Conservation (phyloP, 1,140 invertebrate genomes). For the Arion vulgaris region DNA sequence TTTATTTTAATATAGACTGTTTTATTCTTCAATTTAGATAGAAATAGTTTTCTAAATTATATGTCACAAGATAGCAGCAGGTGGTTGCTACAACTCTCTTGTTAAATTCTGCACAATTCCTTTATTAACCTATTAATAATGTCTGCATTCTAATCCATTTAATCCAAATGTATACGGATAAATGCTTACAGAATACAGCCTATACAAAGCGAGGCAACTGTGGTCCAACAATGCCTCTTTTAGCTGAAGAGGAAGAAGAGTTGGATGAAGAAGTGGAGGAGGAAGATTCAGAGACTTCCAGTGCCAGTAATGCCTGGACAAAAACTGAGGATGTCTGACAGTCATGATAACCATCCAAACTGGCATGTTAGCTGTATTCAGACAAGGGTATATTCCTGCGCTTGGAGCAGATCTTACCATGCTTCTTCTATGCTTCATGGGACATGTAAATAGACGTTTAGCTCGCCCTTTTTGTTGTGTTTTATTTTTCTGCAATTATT, state of each 20-base stretch:
- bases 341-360: neutral
- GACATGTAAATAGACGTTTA: neutral
- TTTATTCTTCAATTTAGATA: no score
- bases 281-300: neutral
- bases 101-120: no score
- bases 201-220: neutral
- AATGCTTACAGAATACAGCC: neutral
- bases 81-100: no score
- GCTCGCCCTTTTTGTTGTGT: no score
- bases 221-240: slow-evolving; percentile 1
- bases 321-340: neutral
- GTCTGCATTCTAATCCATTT: no score
- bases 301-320: neutral
- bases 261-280: neutral
- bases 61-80: no score
- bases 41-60: no score
- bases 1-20: no score
- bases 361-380: neutral
- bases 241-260: slow-evolving; percentile 11
- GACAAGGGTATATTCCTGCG: neutral
- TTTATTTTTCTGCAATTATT: no score
- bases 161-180: neutral
- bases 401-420: neutral
- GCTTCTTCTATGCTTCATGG: neutral
- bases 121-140: no score